These are phyloP conservation scores for Pandemis corylana DNA, from an alignment of 2,888 invertebrate species.

Conservation along the genomic window DNA sequence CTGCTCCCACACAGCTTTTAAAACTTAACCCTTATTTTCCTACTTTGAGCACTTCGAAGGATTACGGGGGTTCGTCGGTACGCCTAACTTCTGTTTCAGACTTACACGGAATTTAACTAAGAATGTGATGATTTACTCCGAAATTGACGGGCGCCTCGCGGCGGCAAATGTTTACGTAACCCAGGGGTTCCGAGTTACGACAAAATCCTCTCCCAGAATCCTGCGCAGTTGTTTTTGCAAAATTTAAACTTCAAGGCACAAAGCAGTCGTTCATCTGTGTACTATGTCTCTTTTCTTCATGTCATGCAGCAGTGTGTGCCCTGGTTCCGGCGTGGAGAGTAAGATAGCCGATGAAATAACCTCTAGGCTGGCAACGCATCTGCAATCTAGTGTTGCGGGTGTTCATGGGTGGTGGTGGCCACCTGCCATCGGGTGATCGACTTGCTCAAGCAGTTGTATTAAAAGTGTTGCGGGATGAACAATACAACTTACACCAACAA, in stretches of 20 bases:
- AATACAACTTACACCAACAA: slow-evolving; percentile 12
- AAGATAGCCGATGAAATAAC: too few relatives aligned
- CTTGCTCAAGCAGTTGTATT: not conserved
- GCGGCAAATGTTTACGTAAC: not conserved
- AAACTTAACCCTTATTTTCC: slow-evolving; percentile 82
- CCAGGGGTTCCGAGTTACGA: not conserved
- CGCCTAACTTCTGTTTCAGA: slow-evolving; percentile 49
- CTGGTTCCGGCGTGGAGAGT: too few relatives aligned
- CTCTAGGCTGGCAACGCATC: too few relatives aligned
- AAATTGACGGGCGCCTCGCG: slow-evolving; percentile 2
- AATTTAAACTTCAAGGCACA: not conserved
- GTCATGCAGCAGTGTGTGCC: too few relatives aligned
- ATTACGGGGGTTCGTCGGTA: slow-evolving; percentile 59
- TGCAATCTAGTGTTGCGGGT: too few relatives aligned
- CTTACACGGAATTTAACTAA: slow-evolving; percentile 32
- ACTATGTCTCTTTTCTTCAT: too few relatives aligned
- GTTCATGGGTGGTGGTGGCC: too few relatives aligned
- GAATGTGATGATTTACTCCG: slow-evolving; percentile 32
- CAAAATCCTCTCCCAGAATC: not conserved
- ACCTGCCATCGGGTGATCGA: too few relatives aligned
- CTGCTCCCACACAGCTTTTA: slow-evolving; percentile 66
- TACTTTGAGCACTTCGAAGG: slow-evolving; percentile 77
- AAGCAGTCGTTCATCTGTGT: too few relatives aligned
- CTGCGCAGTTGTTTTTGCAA: not conserved
- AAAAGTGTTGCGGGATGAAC: slow-evolving; percentile 1